phyloP scores from a whole-genome alignment of 2,113 vertebrate species.

The Aldabrachelys gigantea region DNA sequence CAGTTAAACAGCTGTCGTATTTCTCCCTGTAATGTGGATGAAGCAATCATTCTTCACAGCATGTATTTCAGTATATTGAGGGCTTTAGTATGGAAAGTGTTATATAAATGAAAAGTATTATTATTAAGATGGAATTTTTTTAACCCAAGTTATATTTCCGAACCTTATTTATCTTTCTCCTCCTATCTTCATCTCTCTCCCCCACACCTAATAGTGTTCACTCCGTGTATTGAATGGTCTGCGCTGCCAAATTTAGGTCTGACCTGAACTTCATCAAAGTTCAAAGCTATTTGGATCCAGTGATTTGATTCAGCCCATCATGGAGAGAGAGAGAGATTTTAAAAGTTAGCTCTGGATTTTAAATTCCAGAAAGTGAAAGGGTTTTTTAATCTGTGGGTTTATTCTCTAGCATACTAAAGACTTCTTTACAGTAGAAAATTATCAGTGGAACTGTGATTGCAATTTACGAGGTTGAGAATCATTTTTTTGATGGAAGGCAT shows the following conservation, averaged over 20 bases:
- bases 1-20: slow-evolving; percentile 62
- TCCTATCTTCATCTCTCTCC: neutral
- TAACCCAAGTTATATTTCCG: neutral
- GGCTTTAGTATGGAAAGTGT: neutral
- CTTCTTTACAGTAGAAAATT: neutral
- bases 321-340: neutral
- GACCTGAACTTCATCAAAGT: neutral
- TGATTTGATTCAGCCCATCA: neutral
- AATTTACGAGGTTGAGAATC: neutral
- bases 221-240: neutral
- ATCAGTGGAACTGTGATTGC: neutral
- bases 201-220: neutral
- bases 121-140: slow-evolving; percentile 11
- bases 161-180: neutral
- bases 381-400: neutral
- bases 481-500: neutral
- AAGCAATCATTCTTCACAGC: neutral
- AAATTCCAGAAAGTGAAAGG: neutral
- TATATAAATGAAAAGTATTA: neutral
- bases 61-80: neutral
- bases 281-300: neutral
- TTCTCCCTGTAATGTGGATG: slow-evolving; percentile 37
- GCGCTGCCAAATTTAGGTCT: neutral
- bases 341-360: neutral
- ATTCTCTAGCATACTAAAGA: neutral